These are phyloP conservation scores for Anthopleura sola DNA, from an alignment of 64 coral and sea anemone genomes.

Conservation along the genomic window DNA sequence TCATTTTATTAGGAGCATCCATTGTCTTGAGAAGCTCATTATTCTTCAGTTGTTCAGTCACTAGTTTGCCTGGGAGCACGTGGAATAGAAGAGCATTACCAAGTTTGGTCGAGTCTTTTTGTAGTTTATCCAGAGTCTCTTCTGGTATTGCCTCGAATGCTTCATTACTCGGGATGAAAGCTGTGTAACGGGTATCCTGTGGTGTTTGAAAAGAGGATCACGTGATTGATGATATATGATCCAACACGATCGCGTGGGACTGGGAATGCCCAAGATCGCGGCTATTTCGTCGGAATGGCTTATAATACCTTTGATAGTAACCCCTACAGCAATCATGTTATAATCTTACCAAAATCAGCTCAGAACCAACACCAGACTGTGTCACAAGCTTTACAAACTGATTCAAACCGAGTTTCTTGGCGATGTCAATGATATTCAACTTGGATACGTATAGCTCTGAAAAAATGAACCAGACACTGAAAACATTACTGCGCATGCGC, in stretches of 20 bases:
- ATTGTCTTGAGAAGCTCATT: slow-evolving; percentile 51
- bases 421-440: slow-evolving; percentile 62
- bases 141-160: slow-evolving; percentile 41
- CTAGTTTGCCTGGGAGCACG: slow-evolving; percentile 31
- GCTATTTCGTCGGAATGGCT: too few relatives aligned
- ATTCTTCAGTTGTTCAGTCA: slow-evolving; percentile 42
- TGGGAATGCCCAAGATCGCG: not conserved
- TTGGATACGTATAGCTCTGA: slow-evolving; percentile 61
- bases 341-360: slow-evolving; percentile 26
- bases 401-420: slow-evolving; percentile 48
- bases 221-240: not conserved
- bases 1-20: slow-evolving; percentile 32
- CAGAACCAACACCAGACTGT: slow-evolving; percentile 15
- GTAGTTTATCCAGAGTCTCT: not conserved
- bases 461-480: not conserved
- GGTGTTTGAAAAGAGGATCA: not conserved
- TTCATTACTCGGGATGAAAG: slow-evolving; percentile 41
- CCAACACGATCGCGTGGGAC: not conserved
- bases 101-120: slow-evolving; percentile 30
- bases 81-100: slow-evolving; percentile 50
- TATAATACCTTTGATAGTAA: too few relatives aligned
- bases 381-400: slow-evolving; percentile 58
- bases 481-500: too few relatives aligned
- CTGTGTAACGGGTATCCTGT: slow-evolving; percentile 28
- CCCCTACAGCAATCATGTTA: too few relatives aligned